Evolutionary conservation across 1,140 invertebrate genomes (phyloP).

Genomic region (Heliconius hewitsoni): DNA sequence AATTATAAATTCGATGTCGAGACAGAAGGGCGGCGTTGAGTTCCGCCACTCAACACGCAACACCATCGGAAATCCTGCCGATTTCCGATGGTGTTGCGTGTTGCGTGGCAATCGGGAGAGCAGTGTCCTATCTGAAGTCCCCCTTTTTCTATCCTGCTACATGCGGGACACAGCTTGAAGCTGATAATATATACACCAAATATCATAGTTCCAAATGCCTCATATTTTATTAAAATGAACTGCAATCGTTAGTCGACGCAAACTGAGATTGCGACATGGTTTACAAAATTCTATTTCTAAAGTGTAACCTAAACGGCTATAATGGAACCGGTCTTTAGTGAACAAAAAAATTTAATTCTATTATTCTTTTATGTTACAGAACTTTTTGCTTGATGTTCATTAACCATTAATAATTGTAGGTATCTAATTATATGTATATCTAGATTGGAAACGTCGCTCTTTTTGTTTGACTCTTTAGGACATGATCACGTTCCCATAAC

Average conservation of each 20-base stretch:
- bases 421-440: not conserved
- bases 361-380: not conserved
- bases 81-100: too few species aligned
- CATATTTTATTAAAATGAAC: not conserved
- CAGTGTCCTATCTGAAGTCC: too few species aligned
- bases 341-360: not conserved
- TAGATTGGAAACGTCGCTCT: not conserved
- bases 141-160: too few species aligned
- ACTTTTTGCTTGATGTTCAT: not conserved
- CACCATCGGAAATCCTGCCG: too few species aligned
- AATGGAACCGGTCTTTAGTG: not conserved
- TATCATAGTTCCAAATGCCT: too few species aligned
- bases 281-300: conserved; percentile 11
- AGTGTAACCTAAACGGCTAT: not conserved
- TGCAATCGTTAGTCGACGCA: not conserved
- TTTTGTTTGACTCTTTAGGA: not conserved
- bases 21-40: too few species aligned
- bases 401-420: not conserved
- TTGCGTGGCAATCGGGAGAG: too few species aligned
- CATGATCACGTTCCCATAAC: not conserved
- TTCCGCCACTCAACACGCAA: too few species aligned
- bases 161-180: too few species aligned
- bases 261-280: not conserved
- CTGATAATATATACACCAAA: too few species aligned
- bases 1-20: too few species aligned